Evolutionary conservation across 2,113 vertebrate genomes (phyloP), one percentile per base, ranked within the genome.

Genomic region (Salvelinus alpinus): DNA sequence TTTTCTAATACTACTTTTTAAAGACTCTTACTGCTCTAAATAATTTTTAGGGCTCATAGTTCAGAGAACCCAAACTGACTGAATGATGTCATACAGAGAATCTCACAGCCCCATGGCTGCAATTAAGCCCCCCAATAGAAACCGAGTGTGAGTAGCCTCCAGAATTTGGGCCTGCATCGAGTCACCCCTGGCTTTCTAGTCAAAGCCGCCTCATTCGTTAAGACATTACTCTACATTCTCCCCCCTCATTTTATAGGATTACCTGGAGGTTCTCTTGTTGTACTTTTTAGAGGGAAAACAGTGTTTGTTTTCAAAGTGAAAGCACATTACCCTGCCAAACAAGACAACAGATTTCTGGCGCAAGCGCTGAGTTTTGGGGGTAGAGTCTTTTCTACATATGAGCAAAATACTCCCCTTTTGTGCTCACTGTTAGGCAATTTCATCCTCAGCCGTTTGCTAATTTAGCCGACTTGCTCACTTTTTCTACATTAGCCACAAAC

Each of bases 11-110:
- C 25, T 68, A 88, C 83, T 89, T 89, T 87, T 87, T 79, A 71
- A 78, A 82, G 84, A 80, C 77, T 34, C 47, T 70, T 70, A 79
- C 77, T 85, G 85, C 77, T 90, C 77, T 77, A 82, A 71, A 84
- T 89, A 84, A 77, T 78, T 82, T 75, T 29, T 74, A 75, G 70
- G 76, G 82, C 84, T 87, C 64, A 79, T 84, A 70, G 70, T 71
- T 84, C 78, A 83, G 68, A 80, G 84, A 88, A 87, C 79, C 72
- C 74, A 83, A 80, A 84, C 78, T 88, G 87, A 89, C 87, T 90
- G 88, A 92, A 89, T 87, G 68, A 87, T 88, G 89, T 91, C 86
- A 84, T 64, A 44, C 80, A 73, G 59, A 69, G 71, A 71, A 51
- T 85, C 75, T 75, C 70, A 6, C 80, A 59, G 82, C 72, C 77